Base-by-base conservation (phyloP, 2,113 vertebrate species). In the Scortum barcoo region DNA sequence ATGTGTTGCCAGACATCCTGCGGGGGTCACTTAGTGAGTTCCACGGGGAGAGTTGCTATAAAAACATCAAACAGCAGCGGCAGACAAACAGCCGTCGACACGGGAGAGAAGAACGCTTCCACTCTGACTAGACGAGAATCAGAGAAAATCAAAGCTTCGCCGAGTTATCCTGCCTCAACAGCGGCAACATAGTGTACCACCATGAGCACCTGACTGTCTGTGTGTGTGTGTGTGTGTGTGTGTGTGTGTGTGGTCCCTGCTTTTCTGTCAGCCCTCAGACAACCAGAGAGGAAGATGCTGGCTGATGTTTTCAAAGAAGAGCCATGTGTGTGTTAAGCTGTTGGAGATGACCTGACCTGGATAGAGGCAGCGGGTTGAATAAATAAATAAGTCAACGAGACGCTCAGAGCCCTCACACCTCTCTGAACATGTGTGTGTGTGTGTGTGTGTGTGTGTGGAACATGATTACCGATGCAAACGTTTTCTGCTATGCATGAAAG, bases 51-150 rank as follows among this genome's bases (percentile, higher is more conserved):
- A 60, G 75, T 48, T 77, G 76, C 87, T 89, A 87, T 73, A 84
- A 91, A 93, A 88, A 93, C 91, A 90, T 91, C 86, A 86, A 89
- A 88, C 30, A 0, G 72, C 67, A 9, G 20, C 67, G 0, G 72
- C 75, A 85, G 76, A 83, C 71, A 86, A 92, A 83, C 65, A 76
- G 70, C n/a, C 0, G 2, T 70, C 65, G 14, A 69, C 62, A 63
- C 2, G 69, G 78, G 53, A 81, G 72, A 61, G 40, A 54, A 19
- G 53, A 82, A 28, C 0, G 22, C 81, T 65, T 78, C 75, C 26
- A 48, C 68, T 28, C 57, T 17, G 26, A 80, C 17, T 1, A 68
- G 66, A 75, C 63, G 19, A 30, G 56, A 78, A 81, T 78, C 63
- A 19, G 36, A 80, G 66, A 70, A 89, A 88, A 90, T 83, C 78